Evolutionary conservation across 2,888 invertebrate genomes (phyloP).

Genomic region (Melieria omissa): DNA sequence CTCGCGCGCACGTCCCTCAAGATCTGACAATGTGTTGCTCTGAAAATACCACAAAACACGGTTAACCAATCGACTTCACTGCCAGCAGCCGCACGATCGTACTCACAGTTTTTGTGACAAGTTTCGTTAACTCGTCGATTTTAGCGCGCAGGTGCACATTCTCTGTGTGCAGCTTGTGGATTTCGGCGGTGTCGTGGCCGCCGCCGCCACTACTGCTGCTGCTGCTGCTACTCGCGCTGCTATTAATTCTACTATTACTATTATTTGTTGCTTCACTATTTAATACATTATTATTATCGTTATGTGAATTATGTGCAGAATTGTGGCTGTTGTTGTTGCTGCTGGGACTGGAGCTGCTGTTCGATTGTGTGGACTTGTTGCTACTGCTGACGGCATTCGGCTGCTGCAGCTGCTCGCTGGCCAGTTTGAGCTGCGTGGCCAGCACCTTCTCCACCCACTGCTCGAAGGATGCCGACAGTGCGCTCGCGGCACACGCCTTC

Average conservation of each 20-base stretch:
- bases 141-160: slow-evolving; percentile 74
- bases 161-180: slow-evolving; percentile 69
- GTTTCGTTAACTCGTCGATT: slow-evolving; percentile 77
- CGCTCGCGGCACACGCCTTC: slow-evolving; percentile 55
- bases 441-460: slow-evolving; percentile 65
- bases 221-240: slow-evolving; percentile 49
- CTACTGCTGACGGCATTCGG: slow-evolving; percentile 52
- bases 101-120: slow-evolving; percentile 82
- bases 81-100: background rate
- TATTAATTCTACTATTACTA: slow-evolving; percentile 60
- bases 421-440: slow-evolving; percentile 58
- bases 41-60: slow-evolving; percentile 38
- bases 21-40: slow-evolving; percentile 64
- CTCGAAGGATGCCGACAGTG: slow-evolving; percentile 61
- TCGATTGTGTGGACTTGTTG: slow-evolving; percentile 62
- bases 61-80: slow-evolving; percentile 11
- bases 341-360: slow-evolving; percentile 48
- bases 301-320: slow-evolving; percentile 50
- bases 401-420: slow-evolving; percentile 48
- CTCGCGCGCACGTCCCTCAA: slow-evolving; percentile 64
- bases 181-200: slow-evolving; percentile 47
- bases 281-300: slow-evolving; percentile 47
- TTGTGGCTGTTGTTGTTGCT: slow-evolving; percentile 49
- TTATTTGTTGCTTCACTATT: slow-evolving; percentile 44
- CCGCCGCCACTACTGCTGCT: slow-evolving; percentile 47